Conservation (phyloP, 2,888 invertebrate genomes). For the Oscheius sp. region DNA sequence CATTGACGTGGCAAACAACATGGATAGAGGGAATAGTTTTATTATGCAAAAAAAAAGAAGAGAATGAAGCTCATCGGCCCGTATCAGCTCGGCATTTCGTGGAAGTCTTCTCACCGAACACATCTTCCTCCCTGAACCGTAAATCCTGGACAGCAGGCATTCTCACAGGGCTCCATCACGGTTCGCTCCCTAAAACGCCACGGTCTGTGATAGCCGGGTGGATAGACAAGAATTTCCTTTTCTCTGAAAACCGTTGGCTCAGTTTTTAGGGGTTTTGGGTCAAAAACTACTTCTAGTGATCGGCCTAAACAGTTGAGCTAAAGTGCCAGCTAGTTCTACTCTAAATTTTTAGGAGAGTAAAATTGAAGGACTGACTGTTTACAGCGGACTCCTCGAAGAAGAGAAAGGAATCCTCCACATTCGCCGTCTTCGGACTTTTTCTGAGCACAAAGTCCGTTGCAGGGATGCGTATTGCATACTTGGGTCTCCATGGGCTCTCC, state of each 20-base stretch:
- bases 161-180: constrained; percentile 67
- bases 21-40: constrained; percentile 7
- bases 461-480: constrained; percentile 70
- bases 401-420: constrained; percentile 71
- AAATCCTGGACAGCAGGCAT: constrained; percentile 71
- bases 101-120: constrained; percentile 43
- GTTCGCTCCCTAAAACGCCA: constrained; percentile 65
- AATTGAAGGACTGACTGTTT: constrained; percentile 54
- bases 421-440: constrained; percentile 63
- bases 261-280: neutral
- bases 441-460: constrained; percentile 68
- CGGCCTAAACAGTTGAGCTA: neutral
- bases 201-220: constrained; percentile 17
- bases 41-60: constrained; percentile 8
- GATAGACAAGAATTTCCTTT: constrained; percentile 9
- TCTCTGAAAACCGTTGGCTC: constrained; percentile 1
- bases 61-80: constrained; percentile 24
- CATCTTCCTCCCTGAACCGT: constrained; percentile 62
- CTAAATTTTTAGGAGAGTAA: constrained; percentile 5
- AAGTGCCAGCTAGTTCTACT: neutral
- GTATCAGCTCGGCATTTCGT: constrained; percentile 1
- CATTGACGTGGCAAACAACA: neutral
- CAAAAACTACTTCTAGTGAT: neutral
- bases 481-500: constrained; percentile 70
- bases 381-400: constrained; percentile 63